phyloP scores from a whole-genome alignment of 2,113 vertebrate species.

The Okapia johnstoni region DNA sequence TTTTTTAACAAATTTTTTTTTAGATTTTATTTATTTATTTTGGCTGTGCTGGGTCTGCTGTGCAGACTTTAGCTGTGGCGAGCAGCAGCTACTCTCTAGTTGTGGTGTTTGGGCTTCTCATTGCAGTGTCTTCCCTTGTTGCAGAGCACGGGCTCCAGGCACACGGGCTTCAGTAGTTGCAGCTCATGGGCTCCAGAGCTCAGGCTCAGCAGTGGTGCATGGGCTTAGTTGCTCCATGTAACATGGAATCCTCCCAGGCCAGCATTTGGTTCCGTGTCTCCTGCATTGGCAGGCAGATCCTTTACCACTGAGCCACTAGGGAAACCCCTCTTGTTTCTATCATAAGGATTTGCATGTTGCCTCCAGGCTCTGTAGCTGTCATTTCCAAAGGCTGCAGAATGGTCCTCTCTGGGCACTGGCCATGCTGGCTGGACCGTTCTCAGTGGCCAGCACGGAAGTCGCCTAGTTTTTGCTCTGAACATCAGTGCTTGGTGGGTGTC shows the following conservation, averaged over 20 bases:
- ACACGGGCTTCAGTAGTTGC: not conserved
- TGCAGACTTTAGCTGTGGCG: not conserved
- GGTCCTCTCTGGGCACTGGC: fast-evolving
- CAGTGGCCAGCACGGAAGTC: fast-evolving
- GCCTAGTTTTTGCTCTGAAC: not conserved
- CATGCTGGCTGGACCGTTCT: fast-evolving
- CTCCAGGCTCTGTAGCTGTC: fast-evolving
- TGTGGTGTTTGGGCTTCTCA: not conserved
- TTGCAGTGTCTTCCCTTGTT: not conserved
- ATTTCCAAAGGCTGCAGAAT: fast-evolving
- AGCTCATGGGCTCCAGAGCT: not conserved
- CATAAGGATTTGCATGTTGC: no score
- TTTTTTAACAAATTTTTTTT: not conserved
- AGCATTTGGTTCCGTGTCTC: not conserved
- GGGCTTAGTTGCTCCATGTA: not conserved
- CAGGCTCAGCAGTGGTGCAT: not conserved
- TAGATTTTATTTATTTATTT: not conserved
- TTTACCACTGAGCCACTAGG: not conserved
- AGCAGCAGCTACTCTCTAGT: not conserved
- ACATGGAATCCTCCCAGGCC: not conserved
- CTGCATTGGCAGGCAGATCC: not conserved
- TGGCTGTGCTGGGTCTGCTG: not conserved
- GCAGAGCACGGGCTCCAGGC: not conserved
- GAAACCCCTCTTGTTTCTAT: fast-evolving
- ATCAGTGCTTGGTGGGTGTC: fast-evolving